Evolutionary conservation across 2,888 invertebrate genomes (phyloP).

Genomic region (Sarcophaga subvicina): DNA sequence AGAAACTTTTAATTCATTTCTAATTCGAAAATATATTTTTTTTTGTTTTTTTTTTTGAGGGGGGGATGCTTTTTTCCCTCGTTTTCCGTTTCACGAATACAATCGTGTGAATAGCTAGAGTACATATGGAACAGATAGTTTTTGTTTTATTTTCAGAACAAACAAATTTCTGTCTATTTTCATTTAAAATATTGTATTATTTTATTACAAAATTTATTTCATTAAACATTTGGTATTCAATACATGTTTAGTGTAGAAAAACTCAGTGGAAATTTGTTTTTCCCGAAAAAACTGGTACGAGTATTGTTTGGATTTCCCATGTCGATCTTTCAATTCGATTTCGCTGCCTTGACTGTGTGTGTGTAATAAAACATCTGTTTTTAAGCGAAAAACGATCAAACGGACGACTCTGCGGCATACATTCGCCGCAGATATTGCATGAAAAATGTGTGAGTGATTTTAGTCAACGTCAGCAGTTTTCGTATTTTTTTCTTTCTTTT

Average conservation of each 20-base stretch:
- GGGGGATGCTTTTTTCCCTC: too few species aligned
- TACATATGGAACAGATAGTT: slow-evolving; percentile 43
- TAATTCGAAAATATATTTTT: background rate
- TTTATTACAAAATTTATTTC: background rate
- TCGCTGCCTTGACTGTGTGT: slow-evolving; percentile 6
- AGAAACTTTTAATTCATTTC: background rate
- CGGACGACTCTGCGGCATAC: slow-evolving; percentile 22
- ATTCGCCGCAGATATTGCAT: slow-evolving; percentile 20
- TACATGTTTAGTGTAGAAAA: background rate
- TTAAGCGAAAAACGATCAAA: slow-evolving; percentile 9
- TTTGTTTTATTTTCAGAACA: slow-evolving; percentile 12
- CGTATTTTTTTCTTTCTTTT: background rate
- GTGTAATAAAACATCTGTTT: slow-evolving; percentile 52
- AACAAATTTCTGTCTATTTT: slow-evolving; percentile 35
- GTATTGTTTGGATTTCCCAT: background rate
- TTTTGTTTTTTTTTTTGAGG: background rate
- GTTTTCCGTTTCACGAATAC: background rate
- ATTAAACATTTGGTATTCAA: background rate
- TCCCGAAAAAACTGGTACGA: background rate
- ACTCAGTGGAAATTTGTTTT: background rate
- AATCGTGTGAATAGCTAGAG: background rate
- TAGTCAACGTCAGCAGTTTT: slow-evolving; percentile 41
- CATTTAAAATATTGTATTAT: slow-evolving; percentile 9
- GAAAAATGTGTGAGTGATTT: slow-evolving; percentile 1
- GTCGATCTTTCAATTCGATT: slow-evolving; percentile 14